Conservation (phyloP, 1,140 invertebrate genomes). For the Grapholita molesta region DNA sequence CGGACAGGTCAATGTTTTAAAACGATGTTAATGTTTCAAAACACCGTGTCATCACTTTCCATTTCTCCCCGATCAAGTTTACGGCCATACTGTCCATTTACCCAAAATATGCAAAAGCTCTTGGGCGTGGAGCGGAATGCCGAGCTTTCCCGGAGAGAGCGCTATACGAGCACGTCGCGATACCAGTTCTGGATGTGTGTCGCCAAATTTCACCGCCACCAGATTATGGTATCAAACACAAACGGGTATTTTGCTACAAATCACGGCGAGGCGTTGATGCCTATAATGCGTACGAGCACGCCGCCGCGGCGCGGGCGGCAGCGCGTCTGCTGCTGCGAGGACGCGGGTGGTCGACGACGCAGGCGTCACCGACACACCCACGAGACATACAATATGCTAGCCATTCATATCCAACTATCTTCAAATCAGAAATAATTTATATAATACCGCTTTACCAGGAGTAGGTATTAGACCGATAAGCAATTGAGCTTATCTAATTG, state of each 20-base stretch:
- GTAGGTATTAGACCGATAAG: too few relatives aligned
- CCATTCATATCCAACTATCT: too few relatives aligned
- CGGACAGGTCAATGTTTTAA: neutral
- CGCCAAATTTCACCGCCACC: neutral
- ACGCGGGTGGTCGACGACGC: too few relatives aligned
- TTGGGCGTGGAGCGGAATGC: neutral
- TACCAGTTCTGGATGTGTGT: neutral
- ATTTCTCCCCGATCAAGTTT: neutral
- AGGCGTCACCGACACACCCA: too few relatives aligned
- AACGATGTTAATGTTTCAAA: too few relatives aligned
- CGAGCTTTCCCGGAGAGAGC: neutral
- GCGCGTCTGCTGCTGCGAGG: too few relatives aligned
- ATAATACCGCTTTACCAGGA: too few relatives aligned
- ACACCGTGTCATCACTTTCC: neutral
- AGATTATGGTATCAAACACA: neutral
- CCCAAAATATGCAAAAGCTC: neutral
- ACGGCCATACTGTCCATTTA: neutral
- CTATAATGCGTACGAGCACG: neutral
- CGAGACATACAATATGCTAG: too few relatives aligned
- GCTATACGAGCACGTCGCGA: neutral
- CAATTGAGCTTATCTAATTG: too few relatives aligned
- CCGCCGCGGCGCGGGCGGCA: too few relatives aligned
- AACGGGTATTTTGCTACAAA: neutral
- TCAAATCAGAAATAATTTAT: too few relatives aligned
- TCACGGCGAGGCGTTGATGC: neutral